phyloP scores from a whole-genome alignment of 1,140 invertebrate genomes.

The Drosophila triauraria region DNA sequence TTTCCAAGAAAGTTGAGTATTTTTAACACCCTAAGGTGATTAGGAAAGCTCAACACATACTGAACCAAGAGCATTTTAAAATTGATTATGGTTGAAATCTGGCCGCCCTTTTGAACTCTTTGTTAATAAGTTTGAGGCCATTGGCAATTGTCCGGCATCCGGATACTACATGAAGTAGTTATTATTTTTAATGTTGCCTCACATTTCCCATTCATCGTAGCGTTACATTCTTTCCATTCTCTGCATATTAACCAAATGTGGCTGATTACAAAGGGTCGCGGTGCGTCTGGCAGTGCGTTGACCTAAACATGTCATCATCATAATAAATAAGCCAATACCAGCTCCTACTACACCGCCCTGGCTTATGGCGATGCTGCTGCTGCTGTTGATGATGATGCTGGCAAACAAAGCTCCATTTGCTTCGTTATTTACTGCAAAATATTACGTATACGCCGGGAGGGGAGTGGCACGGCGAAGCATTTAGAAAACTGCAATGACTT shows the following conservation, averaged over 20 bases:
- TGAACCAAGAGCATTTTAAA: not conserved
- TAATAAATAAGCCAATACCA: conserved; percentile 68
- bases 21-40: not conserved
- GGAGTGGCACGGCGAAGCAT: conserved; percentile 10
- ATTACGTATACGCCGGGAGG: conserved; percentile 58
- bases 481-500: conserved; percentile 29
- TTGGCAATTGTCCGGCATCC: too few relatives aligned
- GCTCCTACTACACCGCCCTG: not conserved
- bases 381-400: conserved; percentile 27
- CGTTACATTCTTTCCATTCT: not conserved
- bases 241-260: conserved; percentile 7
- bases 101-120: too few relatives aligned
- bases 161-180: not conserved
- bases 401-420: conserved; percentile 75
- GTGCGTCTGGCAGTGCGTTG: conserved; percentile 46
- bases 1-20: not conserved
- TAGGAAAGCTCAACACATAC: too few relatives aligned
- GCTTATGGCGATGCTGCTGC: conserved; percentile 4
- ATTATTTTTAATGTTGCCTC: not conserved
- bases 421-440: conserved; percentile 58
- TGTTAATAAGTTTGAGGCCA: too few relatives aligned
- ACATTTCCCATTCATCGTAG: not conserved
- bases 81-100: too few relatives aligned
- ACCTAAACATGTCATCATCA: conserved; percentile 56
- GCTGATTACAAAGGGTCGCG: conserved; percentile 7